Conservation (phyloP, 53 echinoderm and acorn worm species). For the Paracentrotus lividus region DNA sequence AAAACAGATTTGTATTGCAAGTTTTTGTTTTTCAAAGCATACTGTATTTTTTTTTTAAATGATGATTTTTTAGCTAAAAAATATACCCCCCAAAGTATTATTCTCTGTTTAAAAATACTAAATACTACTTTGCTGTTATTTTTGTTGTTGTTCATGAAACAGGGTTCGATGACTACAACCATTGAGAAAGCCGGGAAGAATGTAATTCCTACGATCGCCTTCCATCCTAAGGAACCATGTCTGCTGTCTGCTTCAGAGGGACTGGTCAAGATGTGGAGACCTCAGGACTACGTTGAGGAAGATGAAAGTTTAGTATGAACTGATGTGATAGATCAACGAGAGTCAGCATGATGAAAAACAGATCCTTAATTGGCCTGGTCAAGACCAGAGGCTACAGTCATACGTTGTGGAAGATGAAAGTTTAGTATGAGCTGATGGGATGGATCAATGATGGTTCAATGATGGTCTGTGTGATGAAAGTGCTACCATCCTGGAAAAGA, state of each 20-base stretch:
- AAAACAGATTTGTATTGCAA: no score
- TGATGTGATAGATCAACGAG: not conserved
- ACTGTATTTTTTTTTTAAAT: no score
- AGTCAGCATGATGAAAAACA: not conserved
- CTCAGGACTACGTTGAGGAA: slow-evolving; percentile 59
- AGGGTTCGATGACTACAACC: slow-evolving; percentile 90
- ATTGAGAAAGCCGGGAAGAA: slow-evolving; percentile 89
- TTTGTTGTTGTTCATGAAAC: not conserved
- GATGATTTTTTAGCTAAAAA: no score
- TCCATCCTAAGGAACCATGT: slow-evolving; percentile 91
- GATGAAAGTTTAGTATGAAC: not conserved
- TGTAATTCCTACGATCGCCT: slow-evolving; percentile 88
- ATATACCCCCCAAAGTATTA: no score
- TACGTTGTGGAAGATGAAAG: slow-evolving; percentile 35
- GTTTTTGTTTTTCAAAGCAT: no score
- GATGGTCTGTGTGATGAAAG: not conserved
- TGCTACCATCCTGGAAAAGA: slow-evolving; percentile 86
- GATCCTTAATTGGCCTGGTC: slow-evolving; percentile 76
- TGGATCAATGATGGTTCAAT: not conserved
- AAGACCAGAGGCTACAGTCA: slow-evolving; percentile 78
- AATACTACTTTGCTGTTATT: not conserved
- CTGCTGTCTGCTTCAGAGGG: slow-evolving; percentile 89
- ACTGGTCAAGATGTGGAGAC: slow-evolving; percentile 86
- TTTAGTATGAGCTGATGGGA: not conserved
- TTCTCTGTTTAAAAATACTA: no score